Percentiles rank a stretch among this genome's conserved stretches.
These are phyloP conservation scores for Elegia similella DNA, from an alignment of 2,888 invertebrate species.

Conservation along the genomic window DNA sequence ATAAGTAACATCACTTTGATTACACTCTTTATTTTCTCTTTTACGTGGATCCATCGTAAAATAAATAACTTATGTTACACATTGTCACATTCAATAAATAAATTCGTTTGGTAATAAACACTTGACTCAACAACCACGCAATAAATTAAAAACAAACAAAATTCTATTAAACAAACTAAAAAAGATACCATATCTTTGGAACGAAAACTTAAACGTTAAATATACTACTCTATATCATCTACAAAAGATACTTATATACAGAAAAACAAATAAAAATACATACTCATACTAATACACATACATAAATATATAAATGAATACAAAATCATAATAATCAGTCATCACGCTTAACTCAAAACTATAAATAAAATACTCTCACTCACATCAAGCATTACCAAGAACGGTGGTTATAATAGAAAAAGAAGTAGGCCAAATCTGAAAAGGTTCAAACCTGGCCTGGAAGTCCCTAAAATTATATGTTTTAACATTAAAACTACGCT, in stretches of 20 bases:
- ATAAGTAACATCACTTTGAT: neutral
- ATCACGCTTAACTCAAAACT: conserved; percentile 34
- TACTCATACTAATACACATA: conserved; percentile 19
- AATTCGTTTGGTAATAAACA: conserved; percentile 48
- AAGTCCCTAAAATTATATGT: neutral
- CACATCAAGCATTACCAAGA: conserved; percentile 33
- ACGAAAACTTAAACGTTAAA: conserved; percentile 56
- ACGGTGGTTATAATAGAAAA: conserved; percentile 45
- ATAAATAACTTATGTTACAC: conserved; percentile 45
- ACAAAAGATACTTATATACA: conserved; percentile 21
- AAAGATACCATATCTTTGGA: conserved; percentile 67
- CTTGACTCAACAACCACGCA: conserved; percentile 59
- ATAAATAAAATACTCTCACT: conserved; percentile 34
- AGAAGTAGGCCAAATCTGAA: conserved; percentile 3
- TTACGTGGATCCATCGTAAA: conserved; percentile 60
- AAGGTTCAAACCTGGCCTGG: conserved; percentile 4
- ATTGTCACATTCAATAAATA: conserved; percentile 34
- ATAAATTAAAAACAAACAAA: conserved; percentile 40
- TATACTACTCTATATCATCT: conserved; percentile 23
- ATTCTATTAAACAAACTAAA: conserved; percentile 41
- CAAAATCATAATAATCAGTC: conserved; percentile 46
- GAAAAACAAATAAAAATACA: conserved; percentile 23
- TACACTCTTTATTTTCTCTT: conserved; percentile 43
- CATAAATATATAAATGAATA: conserved; percentile 25
- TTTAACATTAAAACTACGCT: conserved; percentile 41